phyloP scores from a whole-genome alignment of 2,797 vertebrate genomes.

The Smutsia temminckii region DNA sequence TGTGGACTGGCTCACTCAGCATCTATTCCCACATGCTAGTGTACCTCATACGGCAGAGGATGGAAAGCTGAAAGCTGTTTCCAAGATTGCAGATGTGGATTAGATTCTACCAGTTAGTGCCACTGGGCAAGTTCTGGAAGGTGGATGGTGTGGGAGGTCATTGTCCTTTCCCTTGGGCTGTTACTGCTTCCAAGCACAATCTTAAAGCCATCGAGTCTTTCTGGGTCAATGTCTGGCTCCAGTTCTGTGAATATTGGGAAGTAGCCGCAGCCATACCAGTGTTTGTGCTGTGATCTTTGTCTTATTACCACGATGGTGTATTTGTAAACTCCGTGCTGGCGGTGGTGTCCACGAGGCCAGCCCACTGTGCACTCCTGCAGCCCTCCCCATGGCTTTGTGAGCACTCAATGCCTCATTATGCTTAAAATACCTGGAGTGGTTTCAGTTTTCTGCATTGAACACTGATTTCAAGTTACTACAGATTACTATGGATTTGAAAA shows the following conservation, averaged over 20 bases:
- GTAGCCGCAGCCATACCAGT: neutral
- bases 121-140: neutral
- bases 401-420: neutral
- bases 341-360: neutral
- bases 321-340: neutral
- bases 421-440: neutral
- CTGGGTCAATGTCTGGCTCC: neutral
- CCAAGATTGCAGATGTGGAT: neutral
- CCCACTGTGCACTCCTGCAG: too few species aligned
- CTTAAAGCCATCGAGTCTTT: fast-evolving
- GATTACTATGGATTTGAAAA: neutral
- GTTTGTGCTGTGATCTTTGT: neutral
- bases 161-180: neutral
- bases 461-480: neutral
- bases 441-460: neutral
- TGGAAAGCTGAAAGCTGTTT: neutral
- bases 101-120: neutral
- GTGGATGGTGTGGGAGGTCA: neutral
- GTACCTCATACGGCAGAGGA: neutral
- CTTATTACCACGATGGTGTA: neutral
- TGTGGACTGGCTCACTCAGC: neutral
- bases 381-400: neutral
- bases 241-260: neutral
- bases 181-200: neutral
- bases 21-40: neutral